These are phyloP conservation scores for Flexamia atlantica DNA, from an alignment of 2,888 invertebrate species.

Conservation along the genomic window DNA sequence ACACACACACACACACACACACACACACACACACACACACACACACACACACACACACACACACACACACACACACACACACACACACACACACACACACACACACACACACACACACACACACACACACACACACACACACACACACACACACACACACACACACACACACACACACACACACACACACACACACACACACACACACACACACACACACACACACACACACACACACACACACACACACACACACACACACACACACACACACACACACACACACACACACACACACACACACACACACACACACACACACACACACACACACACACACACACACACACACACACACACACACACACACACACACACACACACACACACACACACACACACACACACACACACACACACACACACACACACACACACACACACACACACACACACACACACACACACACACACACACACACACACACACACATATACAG, in stretches of 20 bases:
- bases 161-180: slow-evolving; percentile 34
- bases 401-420: slow-evolving; percentile 18
- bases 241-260: slow-evolving; percentile 34
- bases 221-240: slow-evolving; percentile 34
- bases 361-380: slow-evolving; percentile 40
- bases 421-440: slow-evolving; percentile 22
- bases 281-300: slow-evolving; percentile 34
- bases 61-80: slow-evolving; percentile 40
- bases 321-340: slow-evolving; percentile 40
- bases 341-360: slow-evolving; percentile 40
- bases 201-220: slow-evolving; percentile 34
- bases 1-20: slow-evolving; percentile 9
- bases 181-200: slow-evolving; percentile 34
- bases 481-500: slow-evolving; percentile 29
- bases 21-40: slow-evolving; percentile 40
- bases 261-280: slow-evolving; percentile 34
- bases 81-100: slow-evolving; percentile 40
- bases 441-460: slow-evolving; percentile 22
- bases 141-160: slow-evolving; percentile 34
- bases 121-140: slow-evolving; percentile 34
- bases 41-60: slow-evolving; percentile 40
- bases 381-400: slow-evolving; percentile 37
- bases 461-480: slow-evolving; percentile 35
- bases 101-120: slow-evolving; percentile 34
- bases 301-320: slow-evolving; percentile 39